Percentiles rank a stretch among this genome's conserved stretches.
Conservation (phyloP, 2,113 vertebrate species). For the Fregetta grallaria region DNA sequence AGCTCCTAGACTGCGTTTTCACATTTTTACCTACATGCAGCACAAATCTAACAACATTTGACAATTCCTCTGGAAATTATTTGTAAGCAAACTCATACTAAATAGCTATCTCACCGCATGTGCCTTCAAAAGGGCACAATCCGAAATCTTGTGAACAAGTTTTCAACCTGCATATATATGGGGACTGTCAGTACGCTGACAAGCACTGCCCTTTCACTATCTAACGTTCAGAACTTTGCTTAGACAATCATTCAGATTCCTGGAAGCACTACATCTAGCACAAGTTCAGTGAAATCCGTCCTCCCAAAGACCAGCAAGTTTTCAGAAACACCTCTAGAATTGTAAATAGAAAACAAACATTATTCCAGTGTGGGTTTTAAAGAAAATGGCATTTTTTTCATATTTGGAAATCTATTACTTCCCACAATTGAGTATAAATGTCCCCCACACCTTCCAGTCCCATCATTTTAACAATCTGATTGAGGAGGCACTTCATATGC, state of each 20-base stretch:
- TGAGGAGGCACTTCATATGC: slow-evolving; percentile 1
- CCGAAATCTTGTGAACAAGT: neutral
- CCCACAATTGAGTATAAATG: neutral
- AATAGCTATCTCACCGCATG: neutral
- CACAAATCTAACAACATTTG: slow-evolving; percentile 4
- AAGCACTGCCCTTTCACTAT: neutral
- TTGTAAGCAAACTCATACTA: neutral
- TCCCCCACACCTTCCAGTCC: neutral
- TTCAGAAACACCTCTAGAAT: neutral
- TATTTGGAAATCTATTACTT: neutral
- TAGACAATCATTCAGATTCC: neutral
- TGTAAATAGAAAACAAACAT: neutral
- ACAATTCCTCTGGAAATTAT: slow-evolving; percentile 19
- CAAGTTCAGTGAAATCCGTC: slow-evolving; percentile 19
- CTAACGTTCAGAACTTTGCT: neutral
- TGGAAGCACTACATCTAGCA: slow-evolving; percentile 7
- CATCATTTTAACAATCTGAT: neutral
- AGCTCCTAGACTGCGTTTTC: neutral
- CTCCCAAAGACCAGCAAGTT: neutral
- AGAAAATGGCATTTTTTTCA: neutral
- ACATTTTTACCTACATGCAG: slow-evolving; percentile 31
- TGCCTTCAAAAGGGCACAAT: neutral
- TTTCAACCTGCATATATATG: neutral
- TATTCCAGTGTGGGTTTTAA: neutral
- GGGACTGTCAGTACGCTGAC: neutral